Evolutionary conservation across 2,113 vertebrate species (phyloP).

Genomic region (Vulpes lagopus): DNA sequence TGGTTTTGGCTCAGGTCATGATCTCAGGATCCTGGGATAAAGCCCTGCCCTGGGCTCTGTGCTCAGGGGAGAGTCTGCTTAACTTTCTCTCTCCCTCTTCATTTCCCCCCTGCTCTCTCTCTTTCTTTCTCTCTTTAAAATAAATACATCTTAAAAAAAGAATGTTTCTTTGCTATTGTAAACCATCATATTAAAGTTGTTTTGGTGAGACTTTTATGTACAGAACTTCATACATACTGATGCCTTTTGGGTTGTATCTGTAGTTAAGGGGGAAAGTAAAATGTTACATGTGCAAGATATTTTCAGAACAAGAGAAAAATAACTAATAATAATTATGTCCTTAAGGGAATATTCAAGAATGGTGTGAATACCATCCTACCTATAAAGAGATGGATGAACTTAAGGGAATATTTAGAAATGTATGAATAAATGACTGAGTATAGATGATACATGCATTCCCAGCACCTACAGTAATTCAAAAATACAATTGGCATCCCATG

Average conservation of each 20-base stretch:
- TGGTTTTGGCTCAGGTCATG: background rate
- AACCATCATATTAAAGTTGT: background rate
- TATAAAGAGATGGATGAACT: background rate
- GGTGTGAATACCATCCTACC: background rate
- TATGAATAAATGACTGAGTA: conserved; percentile 18
- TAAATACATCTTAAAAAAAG: background rate
- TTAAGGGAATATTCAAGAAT: conserved; percentile 35
- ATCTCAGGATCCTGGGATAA: background rate
- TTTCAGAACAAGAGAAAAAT: background rate
- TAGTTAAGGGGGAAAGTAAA: background rate
- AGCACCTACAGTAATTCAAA: background rate
- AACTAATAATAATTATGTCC: background rate
- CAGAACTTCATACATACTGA: background rate
- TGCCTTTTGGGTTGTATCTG: background rate
- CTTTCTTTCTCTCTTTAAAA: background rate
- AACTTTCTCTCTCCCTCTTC: background rate
- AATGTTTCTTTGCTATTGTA: background rate
- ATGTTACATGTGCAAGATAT: background rate
- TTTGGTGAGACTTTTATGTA: background rate
- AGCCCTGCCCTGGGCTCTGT: background rate
- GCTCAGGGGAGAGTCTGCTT: background rate
- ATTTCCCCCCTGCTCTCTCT: background rate
- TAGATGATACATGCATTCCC: background rate
- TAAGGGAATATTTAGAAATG: background rate
- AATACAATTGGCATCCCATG: background rate